Base-by-base conservation (phyloP, 2,888 invertebrate genomes). In the Agonopterix subpropinquella region DNA sequence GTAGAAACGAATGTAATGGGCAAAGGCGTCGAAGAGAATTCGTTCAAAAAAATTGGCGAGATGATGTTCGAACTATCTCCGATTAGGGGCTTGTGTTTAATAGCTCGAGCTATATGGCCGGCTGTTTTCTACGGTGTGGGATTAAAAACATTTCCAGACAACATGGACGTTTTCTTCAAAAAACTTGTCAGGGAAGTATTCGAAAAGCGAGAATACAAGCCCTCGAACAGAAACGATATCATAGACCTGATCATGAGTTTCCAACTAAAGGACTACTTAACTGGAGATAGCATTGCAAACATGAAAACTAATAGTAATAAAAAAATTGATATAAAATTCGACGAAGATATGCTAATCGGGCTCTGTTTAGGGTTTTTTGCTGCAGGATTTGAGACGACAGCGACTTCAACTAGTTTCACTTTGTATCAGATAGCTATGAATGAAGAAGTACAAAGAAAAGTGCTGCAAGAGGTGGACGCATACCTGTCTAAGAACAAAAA, bases 291-390 rank as follows among this genome's bases (percentile, higher is more conserved):
- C n/a, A 57, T 73, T n/a, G 9, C 11, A 8, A 42, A 11, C 8
- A 11, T 42, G 13, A 39, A 39, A 2, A 53, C 47, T 11, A 44
- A 52, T 0, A 37, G 49, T 8, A 51, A 57, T 36, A 47, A 42
- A 5, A 36, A 50, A 54, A 47, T 59, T 4, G 48, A 2, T 11
- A 5, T 83, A 0, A 62, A 71, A 1, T 61, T 90, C 0, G 70
- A 80, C 1, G 62, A 89, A 9, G 75, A 87, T 2, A 62, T 90
- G 41, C 56, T 91, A 4, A 77, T 85, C 0, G 83, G 90, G 0
- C 91, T 92, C 49, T 87, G 90, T 3, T 77, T 89, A 36, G 63
- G 89, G 0, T 90, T 92, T 47, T 80, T 78, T 41, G 65, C 63
- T 0, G 78, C 76, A 37, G 80, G 80, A 0, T 80, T 65, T 45